Evolutionary conservation across 2,797 vertebrate genomes (phyloP), one percentile per base, ranked within the genome.

Genomic region (Syndactyla subalaris): DNA sequence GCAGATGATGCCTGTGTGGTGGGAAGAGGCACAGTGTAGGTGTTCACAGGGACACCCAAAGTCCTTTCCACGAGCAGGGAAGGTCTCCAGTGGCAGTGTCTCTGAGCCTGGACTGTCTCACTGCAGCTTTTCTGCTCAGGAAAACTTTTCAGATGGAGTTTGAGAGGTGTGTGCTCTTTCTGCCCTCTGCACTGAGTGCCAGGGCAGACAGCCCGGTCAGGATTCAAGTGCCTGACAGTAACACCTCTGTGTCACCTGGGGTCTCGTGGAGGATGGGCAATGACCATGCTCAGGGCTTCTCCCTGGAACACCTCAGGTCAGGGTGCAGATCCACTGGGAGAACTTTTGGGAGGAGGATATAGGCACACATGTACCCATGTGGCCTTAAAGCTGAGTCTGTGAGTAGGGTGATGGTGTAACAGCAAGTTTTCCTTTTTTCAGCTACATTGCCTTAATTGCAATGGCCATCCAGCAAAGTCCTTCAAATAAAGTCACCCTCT

Each of bases 401-500:
- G 66, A 49, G 70, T 14, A 29, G 81, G 76, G 57, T 1, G 0
- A 27, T 3, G 66, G 75, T 92, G 55, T 97, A 96, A 97, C 95
- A 81, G 86, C 51, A 77, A 91, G 62, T 89, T 96, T 93, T 92
- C 75, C 94, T 80, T 91, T 95, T 94, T 88, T 57, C 98, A 99
- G 99, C 97, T 99, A 99, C 97, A 99, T 99, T 55, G 99, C 99
- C 54, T 98, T 99, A 95, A 99, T 99, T 71, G 99, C 99, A 89
- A 99, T 99, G 99, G 99, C 99, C 89, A 99, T 99, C 93, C 99
- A 99, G 97, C 99, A 99, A 97, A 99, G 99, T 86, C 99, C 99
- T 3, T 98, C 99, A 71, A 98, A 99, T 97, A 98, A 99, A 92
- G 99, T 99, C 91, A 99, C 99, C 43, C 98, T 99, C 93, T 99